phyloP scores from a whole-genome alignment of 2,888 invertebrate species.

The Boloria selene region DNA sequence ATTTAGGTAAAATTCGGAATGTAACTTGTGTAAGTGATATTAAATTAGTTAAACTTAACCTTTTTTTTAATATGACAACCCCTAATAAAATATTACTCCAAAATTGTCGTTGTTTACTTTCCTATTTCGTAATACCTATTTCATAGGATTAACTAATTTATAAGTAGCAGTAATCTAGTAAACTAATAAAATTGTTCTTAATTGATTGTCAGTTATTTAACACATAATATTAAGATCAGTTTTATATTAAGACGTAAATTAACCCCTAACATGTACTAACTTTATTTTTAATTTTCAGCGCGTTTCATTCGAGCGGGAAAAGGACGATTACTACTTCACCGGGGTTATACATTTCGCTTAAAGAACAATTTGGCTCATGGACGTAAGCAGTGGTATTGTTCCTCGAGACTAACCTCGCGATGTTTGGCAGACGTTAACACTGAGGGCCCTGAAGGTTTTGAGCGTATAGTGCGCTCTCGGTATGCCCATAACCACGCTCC shows the following conservation, averaged over 20 bases:
- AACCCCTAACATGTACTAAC: conserved; percentile 29
- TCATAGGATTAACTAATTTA: not conserved
- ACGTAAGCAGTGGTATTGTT: conserved; percentile 79
- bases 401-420: conserved; percentile 74
- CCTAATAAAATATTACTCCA: conserved; percentile 26
- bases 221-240: conserved; percentile 22
- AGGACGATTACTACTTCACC: conserved; percentile 72
- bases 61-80: conserved; percentile 9
- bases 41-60: conserved; percentile 21
- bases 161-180: conserved; percentile 1
- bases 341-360: conserved; percentile 77
- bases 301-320: conserved; percentile 78
- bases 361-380: conserved; percentile 79
- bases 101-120: conserved; percentile 22
- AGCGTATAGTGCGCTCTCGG: conserved; percentile 76
- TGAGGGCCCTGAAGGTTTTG: conserved; percentile 77
- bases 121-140: not conserved
- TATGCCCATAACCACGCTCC: conserved; percentile 78
- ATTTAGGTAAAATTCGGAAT: conserved; percentile 18
- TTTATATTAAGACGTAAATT: conserved; percentile 26
- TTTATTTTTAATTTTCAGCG: conserved; percentile 55
- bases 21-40: conserved; percentile 28
- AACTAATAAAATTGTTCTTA: conserved; percentile 19
- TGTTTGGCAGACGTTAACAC: conserved; percentile 78
- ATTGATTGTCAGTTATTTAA: not conserved